A percentile compares a stretch with the other conserved stretches of the same genome.
Evolutionary conservation across 2,888 invertebrate genomes (phyloP).

Genomic region (Tridacna crocea): DNA sequence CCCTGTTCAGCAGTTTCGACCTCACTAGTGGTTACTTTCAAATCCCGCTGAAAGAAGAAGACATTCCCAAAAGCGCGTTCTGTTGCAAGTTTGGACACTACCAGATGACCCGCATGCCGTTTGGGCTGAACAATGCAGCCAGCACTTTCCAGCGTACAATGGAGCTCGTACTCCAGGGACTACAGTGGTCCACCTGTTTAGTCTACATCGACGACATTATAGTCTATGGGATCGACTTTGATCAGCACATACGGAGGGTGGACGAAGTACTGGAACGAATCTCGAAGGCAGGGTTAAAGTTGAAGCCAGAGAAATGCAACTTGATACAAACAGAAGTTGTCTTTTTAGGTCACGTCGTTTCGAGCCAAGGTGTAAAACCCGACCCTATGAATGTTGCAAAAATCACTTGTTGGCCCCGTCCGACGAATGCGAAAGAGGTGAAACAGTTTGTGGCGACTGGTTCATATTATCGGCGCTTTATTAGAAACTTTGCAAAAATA

Average conservation of each 20-base stretch:
- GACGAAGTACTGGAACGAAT: conserved; percentile 36
- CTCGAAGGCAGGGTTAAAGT: conserved; percentile 29
- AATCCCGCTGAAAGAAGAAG: conserved; percentile 42
- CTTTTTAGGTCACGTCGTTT: conserved; percentile 40
- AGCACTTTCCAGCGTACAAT: too few species aligned
- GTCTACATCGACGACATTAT: conserved; percentile 53
- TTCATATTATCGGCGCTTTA: too few species aligned
- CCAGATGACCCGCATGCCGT: conserved; percentile 39
- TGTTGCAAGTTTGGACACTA: conserved; percentile 31
- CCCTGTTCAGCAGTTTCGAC: conserved; percentile 34
- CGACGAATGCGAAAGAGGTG: too few species aligned
- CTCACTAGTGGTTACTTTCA: conserved; percentile 47
- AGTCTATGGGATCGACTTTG: conserved; percentile 32
- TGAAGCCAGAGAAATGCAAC: conserved; percentile 47
- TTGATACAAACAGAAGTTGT: too few species aligned
- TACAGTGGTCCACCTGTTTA: conserved; percentile 45
- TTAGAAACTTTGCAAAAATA: conserved; percentile 8
- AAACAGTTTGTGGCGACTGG: too few species aligned
- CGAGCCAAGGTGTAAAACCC: conserved; percentile 18
- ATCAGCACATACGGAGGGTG: conserved; percentile 42
- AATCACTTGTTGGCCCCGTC: too few species aligned
- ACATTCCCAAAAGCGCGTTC: conserved; percentile 46
- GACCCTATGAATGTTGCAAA: conserved; percentile 26
- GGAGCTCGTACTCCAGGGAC: conserved; percentile 36
- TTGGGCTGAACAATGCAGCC: too few species aligned